phyloP scores from a whole-genome alignment of 1,140 invertebrate genomes.

The Sarcophaga peregrina region DNA sequence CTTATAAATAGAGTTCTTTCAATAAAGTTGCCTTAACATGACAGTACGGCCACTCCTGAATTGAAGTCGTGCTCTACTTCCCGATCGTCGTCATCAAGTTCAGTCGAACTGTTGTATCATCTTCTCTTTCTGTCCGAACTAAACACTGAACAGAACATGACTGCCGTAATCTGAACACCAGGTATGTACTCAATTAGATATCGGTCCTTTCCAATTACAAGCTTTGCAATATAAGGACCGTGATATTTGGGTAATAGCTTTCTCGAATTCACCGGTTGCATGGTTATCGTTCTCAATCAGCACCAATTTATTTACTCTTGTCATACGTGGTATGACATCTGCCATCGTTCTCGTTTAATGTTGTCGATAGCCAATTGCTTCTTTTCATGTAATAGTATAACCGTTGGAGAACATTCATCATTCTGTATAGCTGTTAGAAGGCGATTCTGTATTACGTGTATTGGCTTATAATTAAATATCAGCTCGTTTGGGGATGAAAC shows the following conservation, averaged over 20 bases:
- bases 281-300: no score
- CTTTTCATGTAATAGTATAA: neutral
- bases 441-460: slow-evolving; percentile 16
- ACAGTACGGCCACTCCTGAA: slow-evolving; percentile 31
- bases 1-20: no score
- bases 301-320: neutral
- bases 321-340: neutral
- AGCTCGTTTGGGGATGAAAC: slow-evolving; percentile 41
- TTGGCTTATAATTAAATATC: slow-evolving; percentile 30
- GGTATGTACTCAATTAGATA: neutral
- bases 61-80: neutral
- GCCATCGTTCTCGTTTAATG: neutral
- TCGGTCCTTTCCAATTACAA: neutral
- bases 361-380: neutral
- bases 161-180: neutral
- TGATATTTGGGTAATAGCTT: no score
- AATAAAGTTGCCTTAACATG: neutral
- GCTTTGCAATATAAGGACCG: neutral
- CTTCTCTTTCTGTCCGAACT: neutral
- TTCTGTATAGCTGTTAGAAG: slow-evolving; percentile 1
- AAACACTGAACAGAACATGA: neutral
- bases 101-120: neutral
- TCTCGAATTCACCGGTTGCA: no score
- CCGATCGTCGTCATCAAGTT: neutral
- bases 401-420: neutral